Evolutionary conservation across 2,797 vertebrate genomes (phyloP).

Genomic region (Sphenodon punctatus): DNA sequence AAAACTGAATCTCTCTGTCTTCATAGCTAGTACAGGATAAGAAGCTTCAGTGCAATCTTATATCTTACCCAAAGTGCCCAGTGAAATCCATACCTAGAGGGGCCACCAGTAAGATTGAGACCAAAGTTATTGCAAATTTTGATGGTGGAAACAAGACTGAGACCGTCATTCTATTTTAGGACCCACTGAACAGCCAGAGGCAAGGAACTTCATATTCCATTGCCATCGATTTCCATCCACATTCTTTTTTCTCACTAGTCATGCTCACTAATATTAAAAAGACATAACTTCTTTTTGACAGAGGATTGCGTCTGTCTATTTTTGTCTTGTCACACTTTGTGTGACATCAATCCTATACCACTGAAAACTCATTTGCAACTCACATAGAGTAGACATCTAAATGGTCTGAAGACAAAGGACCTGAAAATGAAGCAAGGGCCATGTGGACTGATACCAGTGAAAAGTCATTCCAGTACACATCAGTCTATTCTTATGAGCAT

Average conservation of each 20-base stretch:
- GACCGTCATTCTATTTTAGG: neutral
- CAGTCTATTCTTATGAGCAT: neutral
- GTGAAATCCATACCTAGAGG: neutral
- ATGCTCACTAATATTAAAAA: neutral
- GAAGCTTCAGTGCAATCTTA: neutral
- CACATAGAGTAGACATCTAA: accelerated
- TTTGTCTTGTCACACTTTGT: neutral
- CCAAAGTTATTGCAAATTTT: neutral
- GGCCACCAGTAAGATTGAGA: neutral
- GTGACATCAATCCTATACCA: too few species aligned
- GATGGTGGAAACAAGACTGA: neutral
- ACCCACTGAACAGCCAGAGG: neutral
- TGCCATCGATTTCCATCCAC: too few species aligned
- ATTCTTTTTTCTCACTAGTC: neutral
- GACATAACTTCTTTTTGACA: neutral
- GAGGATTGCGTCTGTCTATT: neutral
- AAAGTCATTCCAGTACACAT: neutral
- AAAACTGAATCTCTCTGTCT: accelerated
- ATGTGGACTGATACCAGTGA: neutral
- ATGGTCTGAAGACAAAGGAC: accelerated
- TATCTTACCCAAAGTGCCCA: neutral
- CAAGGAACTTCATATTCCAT: neutral
- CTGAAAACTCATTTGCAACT: accelerated
- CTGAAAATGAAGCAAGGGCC: neutral
- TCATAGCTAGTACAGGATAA: neutral